Base-by-base conservation (phyloP, 2,113 vertebrate genomes). In the Oenanthe melanoleuca region DNA sequence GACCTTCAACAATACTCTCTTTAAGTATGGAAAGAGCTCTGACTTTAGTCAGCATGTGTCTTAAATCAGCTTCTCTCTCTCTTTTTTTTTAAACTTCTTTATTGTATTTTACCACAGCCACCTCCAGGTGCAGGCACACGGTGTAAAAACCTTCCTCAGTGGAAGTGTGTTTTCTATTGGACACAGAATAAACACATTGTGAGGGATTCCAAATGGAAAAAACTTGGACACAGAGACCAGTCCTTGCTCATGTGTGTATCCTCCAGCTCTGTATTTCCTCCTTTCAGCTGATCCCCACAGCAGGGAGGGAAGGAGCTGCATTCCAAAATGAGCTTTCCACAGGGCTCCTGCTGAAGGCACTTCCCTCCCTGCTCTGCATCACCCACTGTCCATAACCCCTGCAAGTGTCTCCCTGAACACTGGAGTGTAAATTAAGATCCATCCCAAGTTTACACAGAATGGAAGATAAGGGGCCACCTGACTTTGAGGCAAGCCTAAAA, bases 11-110 rank as follows among this genome's bases (percentile, higher is more conserved):
- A 86, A 83, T 28, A 47, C 31, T 31, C 20, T 42, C 74, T 85
- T 94, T 86, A 93, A 73, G 84, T 74, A 72, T 23, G 70, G 57
- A 92, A 85, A 87, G 64, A 96, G 47, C 53, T 71, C 61, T 86
- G 78, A 86, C 66, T 74, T 91, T 73, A 92, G 78, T 84, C 83
- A 86, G 80, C 57, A 74, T n/a, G 47, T 87, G 49, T 77, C 56
- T 67, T 89, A 74, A 55, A 86, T 71, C 79, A 79, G 53, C 13
- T 63, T 63, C 11, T 53, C 33, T 67, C 11, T 38, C 4, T 73
- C 5, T 16, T 8, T 80, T 22, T 50, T 8, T 31, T 49, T 49
- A 5, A 53, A 63, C 28, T 56, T 53, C 33, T 19, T 42, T 55
- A 56, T 38, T 9, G 10, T 53, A 25, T 73, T 34, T 37, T 47